Conservation (phyloP, 2,113 vertebrate species). For the Cyanistes caeruleus region DNA sequence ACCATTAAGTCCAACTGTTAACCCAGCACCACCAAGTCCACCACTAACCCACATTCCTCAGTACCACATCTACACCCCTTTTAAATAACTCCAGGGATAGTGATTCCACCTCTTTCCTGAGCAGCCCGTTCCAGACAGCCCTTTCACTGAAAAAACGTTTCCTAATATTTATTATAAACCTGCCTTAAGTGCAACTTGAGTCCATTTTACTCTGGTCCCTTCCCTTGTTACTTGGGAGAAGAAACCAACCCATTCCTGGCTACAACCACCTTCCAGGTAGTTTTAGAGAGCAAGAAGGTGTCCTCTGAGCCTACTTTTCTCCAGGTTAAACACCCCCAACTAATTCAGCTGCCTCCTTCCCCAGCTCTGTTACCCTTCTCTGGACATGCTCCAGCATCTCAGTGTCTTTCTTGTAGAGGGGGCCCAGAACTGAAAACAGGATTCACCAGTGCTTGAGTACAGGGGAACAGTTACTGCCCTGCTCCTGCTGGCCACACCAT, state of each 20-base stretch:
- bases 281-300: neutral
- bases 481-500: neutral
- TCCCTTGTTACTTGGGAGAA: neutral
- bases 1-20: neutral
- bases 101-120: neutral
- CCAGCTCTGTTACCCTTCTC: neutral
- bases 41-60: neutral
- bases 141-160: neutral
- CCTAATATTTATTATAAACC: neutral
- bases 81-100: neutral
- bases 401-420: neutral
- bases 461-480: rapidly evolving
- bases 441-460: neutral
- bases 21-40: neutral
- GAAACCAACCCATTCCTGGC: neutral
- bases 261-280: neutral
- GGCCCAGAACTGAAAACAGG: neutral
- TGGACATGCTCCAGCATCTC: neutral
- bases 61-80: neutral
- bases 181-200: rapidly evolving
- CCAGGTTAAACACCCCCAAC: neutral
- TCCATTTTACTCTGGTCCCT: neutral
- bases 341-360: neutral
- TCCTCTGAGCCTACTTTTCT: neutral
- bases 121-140: neutral